Percentiles rank a stretch among this genome's conserved stretches.
phyloP scores from a whole-genome alignment of 1,140 invertebrate species.

The Augochlora pura region DNA sequence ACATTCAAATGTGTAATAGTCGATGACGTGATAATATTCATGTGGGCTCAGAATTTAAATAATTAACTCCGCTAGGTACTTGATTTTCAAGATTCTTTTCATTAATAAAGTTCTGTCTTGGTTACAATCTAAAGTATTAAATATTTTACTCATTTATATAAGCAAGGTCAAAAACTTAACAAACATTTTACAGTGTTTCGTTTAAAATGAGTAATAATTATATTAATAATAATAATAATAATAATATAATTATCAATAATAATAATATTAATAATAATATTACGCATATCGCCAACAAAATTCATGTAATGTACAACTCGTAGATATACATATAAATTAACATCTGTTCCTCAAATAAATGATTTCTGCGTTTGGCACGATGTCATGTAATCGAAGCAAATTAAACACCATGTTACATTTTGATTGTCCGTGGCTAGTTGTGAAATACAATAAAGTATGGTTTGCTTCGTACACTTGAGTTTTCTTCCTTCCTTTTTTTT shows the following conservation, averaged over 20 bases:
- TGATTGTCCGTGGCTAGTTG: slow-evolving; percentile 74
- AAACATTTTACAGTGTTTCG: slow-evolving; percentile 78
- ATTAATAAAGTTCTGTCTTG: slow-evolving; percentile 73
- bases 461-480: slow-evolving; percentile 48
- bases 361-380: slow-evolving; percentile 72
- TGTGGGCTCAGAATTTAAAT: slow-evolving; percentile 37
- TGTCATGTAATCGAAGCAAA: slow-evolving; percentile 75
- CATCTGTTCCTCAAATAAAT: slow-evolving; percentile 62
- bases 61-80: slow-evolving; percentile 35
- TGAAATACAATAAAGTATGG: slow-evolving; percentile 50
- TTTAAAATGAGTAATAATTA: slow-evolving; percentile 77
- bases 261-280: slow-evolving; percentile 64
- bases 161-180: slow-evolving; percentile 81
- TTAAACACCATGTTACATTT: slow-evolving; percentile 72
- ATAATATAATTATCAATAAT: slow-evolving; percentile 69
- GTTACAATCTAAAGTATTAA: slow-evolving; percentile 78
- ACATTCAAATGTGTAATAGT: too few relatives aligned
- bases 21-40: not conserved
- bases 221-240: slow-evolving; percentile 70
- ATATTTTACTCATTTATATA: slow-evolving; percentile 76
- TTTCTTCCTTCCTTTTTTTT: too few relatives aligned
- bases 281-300: slow-evolving; percentile 69
- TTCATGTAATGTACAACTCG: slow-evolving; percentile 63
- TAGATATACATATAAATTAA: slow-evolving; percentile 50
- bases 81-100: slow-evolving; percentile 55